These are phyloP conservation scores for Barbus barbus DNA, from an alignment of 2,113 vertebrate species.

Conservation along the genomic window DNA sequence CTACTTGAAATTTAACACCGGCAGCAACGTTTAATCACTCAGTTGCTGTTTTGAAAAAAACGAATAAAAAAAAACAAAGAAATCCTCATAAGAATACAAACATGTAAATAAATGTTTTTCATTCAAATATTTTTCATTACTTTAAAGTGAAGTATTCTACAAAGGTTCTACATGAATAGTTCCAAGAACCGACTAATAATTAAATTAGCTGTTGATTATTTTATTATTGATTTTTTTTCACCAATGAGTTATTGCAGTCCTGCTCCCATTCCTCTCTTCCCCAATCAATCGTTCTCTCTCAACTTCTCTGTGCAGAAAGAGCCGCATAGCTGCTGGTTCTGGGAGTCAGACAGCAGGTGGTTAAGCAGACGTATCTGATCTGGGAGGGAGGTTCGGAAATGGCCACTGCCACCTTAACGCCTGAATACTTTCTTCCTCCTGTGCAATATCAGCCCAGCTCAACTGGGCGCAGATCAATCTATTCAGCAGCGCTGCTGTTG, in stretches of 20 bases:
- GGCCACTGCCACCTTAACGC: slow-evolving; percentile 27
- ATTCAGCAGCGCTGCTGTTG: slow-evolving; percentile 12
- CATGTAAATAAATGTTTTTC: not conserved
- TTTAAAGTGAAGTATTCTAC: not conserved
- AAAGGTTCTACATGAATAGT: not conserved
- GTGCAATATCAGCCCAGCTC: slow-evolving; percentile 1
- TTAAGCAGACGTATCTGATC: slow-evolving; percentile 22
- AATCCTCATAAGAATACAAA: not conserved
- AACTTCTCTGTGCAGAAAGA: not conserved
- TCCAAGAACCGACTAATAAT: not conserved
- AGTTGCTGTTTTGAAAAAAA: not conserved
- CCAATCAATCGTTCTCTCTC: not conserved
- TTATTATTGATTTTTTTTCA: not conserved
- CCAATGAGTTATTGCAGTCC: not conserved
- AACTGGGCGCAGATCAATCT: slow-evolving; percentile 35
- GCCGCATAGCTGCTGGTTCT: not conserved
- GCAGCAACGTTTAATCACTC: not conserved
- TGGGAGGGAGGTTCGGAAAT: slow-evolving; percentile 24
- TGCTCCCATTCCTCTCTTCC: not conserved
- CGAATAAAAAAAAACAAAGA: not conserved
- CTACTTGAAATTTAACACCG: not conserved
- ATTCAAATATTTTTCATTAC: not conserved
- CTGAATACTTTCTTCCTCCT: slow-evolving; percentile 37
- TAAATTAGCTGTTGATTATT: not conserved
- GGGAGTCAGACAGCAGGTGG: slow-evolving; percentile 25